Conservation (phyloP, 30 jellyfish, hydroid and myxozoan species). For the Turritopsis rubra region DNA sequence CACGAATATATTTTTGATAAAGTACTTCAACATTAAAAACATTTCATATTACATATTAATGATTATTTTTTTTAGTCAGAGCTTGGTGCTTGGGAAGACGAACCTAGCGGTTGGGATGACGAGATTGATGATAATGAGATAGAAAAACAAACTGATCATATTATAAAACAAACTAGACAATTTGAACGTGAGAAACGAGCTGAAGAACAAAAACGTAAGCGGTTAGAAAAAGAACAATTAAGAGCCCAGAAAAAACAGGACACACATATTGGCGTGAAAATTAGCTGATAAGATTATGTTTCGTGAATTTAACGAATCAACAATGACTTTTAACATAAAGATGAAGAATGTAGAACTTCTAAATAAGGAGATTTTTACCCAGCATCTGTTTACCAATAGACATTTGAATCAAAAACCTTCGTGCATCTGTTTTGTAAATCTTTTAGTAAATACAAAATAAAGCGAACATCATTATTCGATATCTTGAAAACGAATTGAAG, state of each 20-base stretch:
- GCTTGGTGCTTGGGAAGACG: slow-evolving; percentile 39
- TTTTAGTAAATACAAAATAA: too few relatives aligned
- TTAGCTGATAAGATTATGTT: slow-evolving; percentile 7
- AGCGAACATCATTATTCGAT: too few relatives aligned
- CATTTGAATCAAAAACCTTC: background rate
- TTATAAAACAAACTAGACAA: slow-evolving; percentile 21
- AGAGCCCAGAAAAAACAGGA: slow-evolving; percentile 17
- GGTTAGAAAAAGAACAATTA: slow-evolving; percentile 27
- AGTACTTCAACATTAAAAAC: background rate
- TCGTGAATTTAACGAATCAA: background rate
- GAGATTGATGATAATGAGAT: slow-evolving; percentile 27
- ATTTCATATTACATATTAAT: background rate
- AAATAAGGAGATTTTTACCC: background rate
- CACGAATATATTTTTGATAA: too few relatives aligned
- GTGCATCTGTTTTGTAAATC: too few relatives aligned
- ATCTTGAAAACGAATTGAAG: too few relatives aligned
- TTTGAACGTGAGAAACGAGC: slow-evolving; percentile 35
- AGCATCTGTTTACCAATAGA: background rate
- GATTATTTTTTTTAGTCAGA: slow-evolving; percentile 11
- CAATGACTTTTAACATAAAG: background rate
- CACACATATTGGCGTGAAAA: slow-evolving; percentile 25
- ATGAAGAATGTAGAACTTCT: too few relatives aligned
- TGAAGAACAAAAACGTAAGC: slow-evolving; percentile 23
- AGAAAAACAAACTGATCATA: slow-evolving; percentile 15
- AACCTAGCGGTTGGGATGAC: slow-evolving; percentile 32